Evolutionary conservation across 2,888 invertebrate genomes (phyloP).

Genomic region (Eledona agricola): DNA sequence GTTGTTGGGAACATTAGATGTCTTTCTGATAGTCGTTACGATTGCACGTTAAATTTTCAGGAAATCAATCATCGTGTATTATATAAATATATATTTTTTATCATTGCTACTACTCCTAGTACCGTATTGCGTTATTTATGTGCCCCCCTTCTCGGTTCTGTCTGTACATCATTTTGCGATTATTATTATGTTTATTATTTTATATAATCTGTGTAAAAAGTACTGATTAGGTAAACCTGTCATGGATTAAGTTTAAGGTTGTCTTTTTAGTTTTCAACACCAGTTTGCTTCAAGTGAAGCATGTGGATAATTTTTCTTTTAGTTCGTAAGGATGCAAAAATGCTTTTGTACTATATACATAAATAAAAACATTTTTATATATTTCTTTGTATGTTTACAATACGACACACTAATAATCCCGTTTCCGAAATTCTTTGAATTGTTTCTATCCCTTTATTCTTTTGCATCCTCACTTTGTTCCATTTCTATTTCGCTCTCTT

Average conservation of each 20-base stretch:
- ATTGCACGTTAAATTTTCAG: slow-evolving; percentile 37
- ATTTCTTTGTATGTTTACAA: too few species aligned
- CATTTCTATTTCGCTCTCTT: too few species aligned
- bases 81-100: too few species aligned
- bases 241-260: slow-evolving; percentile 42
- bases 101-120: too few species aligned
- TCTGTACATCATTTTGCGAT: too few species aligned
- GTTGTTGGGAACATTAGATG: slow-evolving; percentile 39
- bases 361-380: slow-evolving; percentile 50
- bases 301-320: slow-evolving; percentile 33
- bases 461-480: too few species aligned
- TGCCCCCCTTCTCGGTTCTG: too few species aligned
- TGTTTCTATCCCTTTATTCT: too few species aligned
- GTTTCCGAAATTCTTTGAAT: too few species aligned
- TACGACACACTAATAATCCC: too few species aligned
- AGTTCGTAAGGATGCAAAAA: slow-evolving; percentile 37
- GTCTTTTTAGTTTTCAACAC: slow-evolving; percentile 36
- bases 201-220: slow-evolving; percentile 57
- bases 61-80: slow-evolving; percentile 33
- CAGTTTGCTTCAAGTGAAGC: slow-evolving; percentile 32
- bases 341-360: slow-evolving; percentile 56
- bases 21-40: slow-evolving; percentile 49
- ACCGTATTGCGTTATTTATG: too few species aligned
- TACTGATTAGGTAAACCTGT: slow-evolving; percentile 58
- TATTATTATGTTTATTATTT: slow-evolving; percentile 43